These are phyloP conservation scores for Molossus molossus DNA, from an alignment of 2,797 vertebrate genomes.

Conservation along the genomic window DNA sequence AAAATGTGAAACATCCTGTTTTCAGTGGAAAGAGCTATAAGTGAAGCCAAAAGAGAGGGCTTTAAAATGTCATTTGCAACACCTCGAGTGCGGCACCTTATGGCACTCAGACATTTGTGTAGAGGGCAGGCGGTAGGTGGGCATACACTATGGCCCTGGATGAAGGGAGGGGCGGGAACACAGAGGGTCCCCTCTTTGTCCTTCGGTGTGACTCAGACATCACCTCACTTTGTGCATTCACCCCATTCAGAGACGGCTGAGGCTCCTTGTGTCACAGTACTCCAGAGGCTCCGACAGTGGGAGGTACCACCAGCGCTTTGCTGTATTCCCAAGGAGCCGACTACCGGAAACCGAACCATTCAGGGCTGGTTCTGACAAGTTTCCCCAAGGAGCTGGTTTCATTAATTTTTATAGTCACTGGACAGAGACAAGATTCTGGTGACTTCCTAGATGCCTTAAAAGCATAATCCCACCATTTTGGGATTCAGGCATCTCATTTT, in stretches of 20 bases:
- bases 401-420: constrained; percentile 33
- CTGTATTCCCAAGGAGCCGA: neutral
- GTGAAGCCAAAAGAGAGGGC: neutral
- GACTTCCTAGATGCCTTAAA: constrained; percentile 22
- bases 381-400: constrained; percentile 1
- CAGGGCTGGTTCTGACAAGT: neutral
- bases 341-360: neutral
- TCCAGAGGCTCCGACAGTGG: neutral
- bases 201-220: neutral
- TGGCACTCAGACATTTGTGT: neutral
- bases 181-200: neutral
- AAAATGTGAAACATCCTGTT: neutral
- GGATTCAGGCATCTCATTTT: neutral
- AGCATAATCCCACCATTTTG: neutral
- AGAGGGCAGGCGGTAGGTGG: neutral
- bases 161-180: neutral
- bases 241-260: neutral
- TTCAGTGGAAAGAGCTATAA: neutral
- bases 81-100: neutral
- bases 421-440: constrained; percentile 6
- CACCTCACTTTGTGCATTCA: neutral
- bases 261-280: neutral
- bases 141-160: neutral
- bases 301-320: neutral
- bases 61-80: neutral